Evolutionary conservation across 2,888 invertebrate species (phyloP).

Genomic region (Coelogynopora nodosa): DNA sequence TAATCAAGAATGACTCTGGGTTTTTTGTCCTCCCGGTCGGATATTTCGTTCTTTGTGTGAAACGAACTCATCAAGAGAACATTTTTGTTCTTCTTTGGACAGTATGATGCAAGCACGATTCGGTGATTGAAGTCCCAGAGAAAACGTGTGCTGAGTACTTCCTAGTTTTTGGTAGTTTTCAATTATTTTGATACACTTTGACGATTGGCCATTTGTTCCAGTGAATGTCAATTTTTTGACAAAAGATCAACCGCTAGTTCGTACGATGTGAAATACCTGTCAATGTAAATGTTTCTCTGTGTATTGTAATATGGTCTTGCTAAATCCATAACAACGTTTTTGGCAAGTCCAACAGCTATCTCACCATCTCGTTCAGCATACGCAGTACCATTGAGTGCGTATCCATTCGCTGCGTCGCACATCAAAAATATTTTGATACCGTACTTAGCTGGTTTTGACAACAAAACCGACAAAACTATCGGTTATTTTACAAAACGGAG

Average conservation of each 20-base stretch:
- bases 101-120: background rate
- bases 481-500: too few species aligned
- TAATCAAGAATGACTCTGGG: background rate
- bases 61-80: background rate
- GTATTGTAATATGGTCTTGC: background rate
- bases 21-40: slow-evolving; percentile 13
- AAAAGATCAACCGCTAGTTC: background rate
- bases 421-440: slow-evolving; percentile 18
- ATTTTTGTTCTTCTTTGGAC: background rate
- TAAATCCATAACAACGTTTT: slow-evolving; percentile 17
- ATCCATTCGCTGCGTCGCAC: slow-evolving; percentile 17
- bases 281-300: background rate
- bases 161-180: background rate
- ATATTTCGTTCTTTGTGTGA: background rate
- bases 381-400: background rate
- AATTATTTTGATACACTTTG: background rate
- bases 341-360: slow-evolving; percentile 15
- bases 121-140: slow-evolving; percentile 4
- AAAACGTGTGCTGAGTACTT: slow-evolving; percentile 1
- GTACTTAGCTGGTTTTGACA: too few species aligned
- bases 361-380: slow-evolving; percentile 1
- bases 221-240: background rate
- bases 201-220: background rate
- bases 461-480: too few species aligned
- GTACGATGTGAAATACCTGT: background rate